phyloP scores from a whole-genome alignment of 53 echinoderm and acorn worm species.

The Crossaster papposus region DNA sequence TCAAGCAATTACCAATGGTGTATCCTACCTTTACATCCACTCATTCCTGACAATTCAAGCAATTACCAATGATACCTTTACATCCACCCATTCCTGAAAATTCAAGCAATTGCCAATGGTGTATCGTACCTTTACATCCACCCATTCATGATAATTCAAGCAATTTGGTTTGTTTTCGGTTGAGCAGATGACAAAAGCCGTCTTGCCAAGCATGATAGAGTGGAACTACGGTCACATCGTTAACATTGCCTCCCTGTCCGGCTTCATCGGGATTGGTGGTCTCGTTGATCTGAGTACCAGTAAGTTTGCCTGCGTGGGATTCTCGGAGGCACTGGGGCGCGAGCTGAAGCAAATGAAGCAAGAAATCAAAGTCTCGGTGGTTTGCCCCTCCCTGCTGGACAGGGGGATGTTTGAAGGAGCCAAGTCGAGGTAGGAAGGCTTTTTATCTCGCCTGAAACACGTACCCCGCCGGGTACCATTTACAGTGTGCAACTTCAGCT shows the following conservation, averaged over 20 bases:
- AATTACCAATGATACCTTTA: no score
- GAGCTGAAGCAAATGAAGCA: constrained; percentile 82
- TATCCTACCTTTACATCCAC: no score
- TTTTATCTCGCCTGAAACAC: no score
- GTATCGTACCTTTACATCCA: no score
- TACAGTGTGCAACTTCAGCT: no score
- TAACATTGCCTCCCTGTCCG: constrained; percentile 89
- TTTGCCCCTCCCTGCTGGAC: constrained; percentile 88
- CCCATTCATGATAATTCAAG: no score
- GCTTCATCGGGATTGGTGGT: constrained; percentile 88
- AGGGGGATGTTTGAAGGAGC: constrained; percentile 93
- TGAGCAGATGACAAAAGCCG: constrained; percentile 90
- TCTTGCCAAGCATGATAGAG: constrained; percentile 86
- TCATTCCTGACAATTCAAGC: no score
- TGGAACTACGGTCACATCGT: constrained; percentile 91
- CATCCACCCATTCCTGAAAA: no score
- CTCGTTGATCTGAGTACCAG: constrained; percentile 89
- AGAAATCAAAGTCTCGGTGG: constrained; percentile 81
- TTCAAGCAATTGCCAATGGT: no score
- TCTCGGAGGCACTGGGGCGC: constrained; percentile 82
- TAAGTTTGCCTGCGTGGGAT: constrained; percentile 92
- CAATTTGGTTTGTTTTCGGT: not conserved
- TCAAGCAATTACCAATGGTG: no score
- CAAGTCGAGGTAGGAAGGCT: constrained; percentile 76
- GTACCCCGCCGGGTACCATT: no score